These are phyloP conservation scores for Drosophila melanogaster DNA, from an alignment of 1,140 invertebrate species.

Conservation along the genomic window DNA sequence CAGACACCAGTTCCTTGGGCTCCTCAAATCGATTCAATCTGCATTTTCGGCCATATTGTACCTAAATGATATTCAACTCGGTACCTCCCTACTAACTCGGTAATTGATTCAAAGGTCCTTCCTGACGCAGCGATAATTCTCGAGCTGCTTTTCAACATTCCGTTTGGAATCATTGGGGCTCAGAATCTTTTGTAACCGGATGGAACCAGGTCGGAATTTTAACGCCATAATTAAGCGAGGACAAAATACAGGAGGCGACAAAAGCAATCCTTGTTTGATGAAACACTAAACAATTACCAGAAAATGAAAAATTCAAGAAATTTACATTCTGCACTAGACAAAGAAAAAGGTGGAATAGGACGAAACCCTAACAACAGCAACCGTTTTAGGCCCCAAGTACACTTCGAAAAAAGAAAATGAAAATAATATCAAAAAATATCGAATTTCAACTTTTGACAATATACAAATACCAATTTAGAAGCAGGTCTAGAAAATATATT, in stretches of 20 bases:
- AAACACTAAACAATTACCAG: conserved; percentile 54
- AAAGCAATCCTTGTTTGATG: conserved; percentile 51
- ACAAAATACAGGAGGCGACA: conserved; percentile 49
- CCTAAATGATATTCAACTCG: conserved; percentile 6
- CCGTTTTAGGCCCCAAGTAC: conserved; percentile 1
- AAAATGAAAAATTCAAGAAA: conserved; percentile 47
- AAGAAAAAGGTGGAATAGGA: conserved; percentile 36
- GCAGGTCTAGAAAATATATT: too few species aligned
- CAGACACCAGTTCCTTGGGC: not conserved
- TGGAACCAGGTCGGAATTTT: conserved; percentile 43
- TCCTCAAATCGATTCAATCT: conserved; percentile 19
- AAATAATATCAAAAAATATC: not conserved
- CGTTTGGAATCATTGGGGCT: not conserved
- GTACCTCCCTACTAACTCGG: not conserved
- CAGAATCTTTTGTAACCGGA: conserved; percentile 17
- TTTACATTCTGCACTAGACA: conserved; percentile 54
- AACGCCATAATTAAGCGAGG: conserved; percentile 55
- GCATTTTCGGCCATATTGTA: conserved; percentile 15
- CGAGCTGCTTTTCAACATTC: conserved; percentile 18
- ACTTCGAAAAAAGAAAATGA: not conserved
- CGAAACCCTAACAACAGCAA: conserved; percentile 13
- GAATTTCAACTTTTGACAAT: too few species aligned
- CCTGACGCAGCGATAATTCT: conserved; percentile 15
- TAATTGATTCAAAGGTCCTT: conserved; percentile 31
- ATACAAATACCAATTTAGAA: too few species aligned